Base-by-base conservation (phyloP, 2,797 vertebrate species). In the Manis crassicaudata region DNA sequence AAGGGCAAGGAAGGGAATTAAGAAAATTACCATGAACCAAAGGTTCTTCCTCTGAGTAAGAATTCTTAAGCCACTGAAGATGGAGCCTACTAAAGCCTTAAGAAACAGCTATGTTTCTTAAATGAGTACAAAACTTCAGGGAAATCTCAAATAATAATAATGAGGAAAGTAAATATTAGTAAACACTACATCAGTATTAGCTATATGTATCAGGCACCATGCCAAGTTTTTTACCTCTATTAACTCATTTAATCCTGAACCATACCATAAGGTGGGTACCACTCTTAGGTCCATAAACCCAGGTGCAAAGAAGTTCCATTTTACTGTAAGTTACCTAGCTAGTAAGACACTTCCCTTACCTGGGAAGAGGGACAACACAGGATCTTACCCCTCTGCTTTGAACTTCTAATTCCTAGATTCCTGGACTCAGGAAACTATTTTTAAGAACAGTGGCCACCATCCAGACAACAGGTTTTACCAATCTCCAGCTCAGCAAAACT, bases 131-230 rank as follows among this genome's bases (percentile, higher is more conserved):
- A 50, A 93, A 90, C 16, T n/a, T 94, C 17, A n/a, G 3, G 14
- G 58, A 92, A 94, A 81, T 56, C 37, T 88, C 88, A 73, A 89
- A 40, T 58, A 90, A 81, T 35, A 82, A 83, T 32, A 76, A 90
- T 23, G 12, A 92, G 37, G 52, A 92, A 77, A 96, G 56, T 72
- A 93, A 93, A 79, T n/a, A 18, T 46, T 90, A 90, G 37, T 40
- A 91, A 79, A 87, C n/a, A 83, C n/a, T n/a, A 20, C 7, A 56
- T 46, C 70, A 82, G 16, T 25, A 9, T 73, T 60, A 89, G 50
- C 43, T 89, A 6, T 40, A 58, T 23, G 23, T n/a, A 80, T 35
- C 12, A 73, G 52, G 40, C 14, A 80, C 58, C 65, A 63, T 14
- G 29, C 50, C 93, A 80, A 90, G n/a, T 5, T 37, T 56, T 92